A percentile compares a stretch with the other conserved stretches of the same genome.
Evolutionary conservation across 2,888 invertebrate genomes (phyloP).

Genomic region (Celastrina argiolus): DNA sequence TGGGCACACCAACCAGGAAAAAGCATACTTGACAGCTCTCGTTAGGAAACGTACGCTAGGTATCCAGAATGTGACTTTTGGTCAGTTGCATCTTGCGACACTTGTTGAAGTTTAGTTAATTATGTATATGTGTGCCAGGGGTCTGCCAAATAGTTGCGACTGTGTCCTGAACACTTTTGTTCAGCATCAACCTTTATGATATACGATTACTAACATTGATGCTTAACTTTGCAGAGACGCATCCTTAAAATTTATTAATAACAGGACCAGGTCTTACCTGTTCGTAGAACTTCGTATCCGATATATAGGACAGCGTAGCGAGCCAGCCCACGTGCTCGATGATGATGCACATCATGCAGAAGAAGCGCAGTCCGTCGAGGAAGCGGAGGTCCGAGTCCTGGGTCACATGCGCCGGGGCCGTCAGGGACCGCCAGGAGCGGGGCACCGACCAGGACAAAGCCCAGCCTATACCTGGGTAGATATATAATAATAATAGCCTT

Average conservation of each 20-base stretch:
- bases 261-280: conserved; percentile 43
- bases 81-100: no score
- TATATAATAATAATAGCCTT: no score
- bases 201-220: no score
- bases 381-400: conserved; percentile 49
- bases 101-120: no score
- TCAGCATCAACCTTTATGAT: no score
- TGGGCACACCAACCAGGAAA: no score
- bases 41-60: no score
- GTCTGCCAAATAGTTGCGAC: no score
- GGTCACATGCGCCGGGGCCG: conserved; percentile 34
- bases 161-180: no score
- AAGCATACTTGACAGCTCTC: no score
- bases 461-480: conserved; percentile 42
- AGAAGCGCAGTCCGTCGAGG: conserved; percentile 64
- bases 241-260: background rate
- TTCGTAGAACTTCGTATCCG: conserved; percentile 52
- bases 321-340: conserved; percentile 70
- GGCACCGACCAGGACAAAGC: conserved; percentile 56
- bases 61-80: no score
- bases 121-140: no score
- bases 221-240: background rate
- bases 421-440: conserved; percentile 45
- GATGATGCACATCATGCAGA: conserved; percentile 66
- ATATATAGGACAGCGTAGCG: conserved; percentile 55